phyloP scores from a whole-genome alignment of 1,140 invertebrate genomes.

The Pararge aegeria region DNA sequence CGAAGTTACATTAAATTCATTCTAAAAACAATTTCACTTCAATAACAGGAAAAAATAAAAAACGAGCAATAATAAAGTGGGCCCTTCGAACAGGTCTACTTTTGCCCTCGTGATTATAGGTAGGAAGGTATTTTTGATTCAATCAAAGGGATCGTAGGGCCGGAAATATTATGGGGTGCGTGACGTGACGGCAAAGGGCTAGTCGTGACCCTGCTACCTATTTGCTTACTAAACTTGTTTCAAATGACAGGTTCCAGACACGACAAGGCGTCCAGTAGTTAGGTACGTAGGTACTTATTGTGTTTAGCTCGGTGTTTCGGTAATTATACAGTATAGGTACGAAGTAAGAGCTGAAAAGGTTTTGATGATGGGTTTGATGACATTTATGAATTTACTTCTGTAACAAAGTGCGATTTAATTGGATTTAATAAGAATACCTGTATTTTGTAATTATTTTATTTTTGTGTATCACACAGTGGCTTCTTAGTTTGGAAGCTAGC shows the following conservation, averaged over 20 bases:
- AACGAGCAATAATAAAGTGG: conserved; percentile 30
- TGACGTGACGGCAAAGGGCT: conserved; percentile 32
- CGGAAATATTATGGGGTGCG: conserved; percentile 56
- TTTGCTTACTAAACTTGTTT: conserved; percentile 30
- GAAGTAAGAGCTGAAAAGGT: background rate
- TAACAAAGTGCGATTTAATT: no score
- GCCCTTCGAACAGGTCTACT: conserved; percentile 22
- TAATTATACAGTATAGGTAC: background rate
- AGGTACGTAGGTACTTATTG: no score
- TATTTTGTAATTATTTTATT: no score
- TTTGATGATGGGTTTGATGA: background rate
- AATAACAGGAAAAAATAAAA: conserved; percentile 25
- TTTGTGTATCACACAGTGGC: no score
- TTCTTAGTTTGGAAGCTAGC: no score
- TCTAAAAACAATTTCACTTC: conserved; percentile 26
- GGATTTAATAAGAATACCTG: no score
- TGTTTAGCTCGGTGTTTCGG: background rate
- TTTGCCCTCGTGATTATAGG: conserved; percentile 42
- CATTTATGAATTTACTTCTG: background rate
- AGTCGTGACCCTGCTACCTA: conserved; percentile 24
- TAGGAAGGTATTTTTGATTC: conserved; percentile 47
- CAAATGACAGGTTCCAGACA: conserved; percentile 4
- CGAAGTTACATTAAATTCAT: conserved; percentile 6
- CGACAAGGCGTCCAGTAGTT: background rate
- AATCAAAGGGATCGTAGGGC: conserved; percentile 57